Percentiles rank a stretch among this genome's conserved stretches.
These are phyloP conservation scores for Monopis laevigella DNA, from an alignment of 2,888 invertebrate genomes.

Conservation along the genomic window DNA sequence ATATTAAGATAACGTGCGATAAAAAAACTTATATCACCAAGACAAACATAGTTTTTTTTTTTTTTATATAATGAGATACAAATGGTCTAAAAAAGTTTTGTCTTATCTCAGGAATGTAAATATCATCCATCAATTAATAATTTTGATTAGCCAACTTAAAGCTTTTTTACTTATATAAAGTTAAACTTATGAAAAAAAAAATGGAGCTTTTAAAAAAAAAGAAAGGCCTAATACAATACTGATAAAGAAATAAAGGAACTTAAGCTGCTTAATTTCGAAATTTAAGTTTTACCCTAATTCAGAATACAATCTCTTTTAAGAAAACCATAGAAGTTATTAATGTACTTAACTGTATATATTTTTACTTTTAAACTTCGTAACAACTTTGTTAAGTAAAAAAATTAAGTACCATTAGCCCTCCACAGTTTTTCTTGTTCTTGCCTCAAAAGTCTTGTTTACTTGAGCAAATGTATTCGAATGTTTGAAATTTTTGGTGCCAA, in stretches of 20 bases:
- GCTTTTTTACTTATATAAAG: conserved; percentile 10
- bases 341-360: no score
- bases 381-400: no score
- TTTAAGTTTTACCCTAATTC: no score
- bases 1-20: not conserved
- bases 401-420: no score
- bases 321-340: no score
- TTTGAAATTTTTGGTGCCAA: conserved; percentile 39
- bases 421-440: no score
- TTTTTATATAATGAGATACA: no score
- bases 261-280: no score
- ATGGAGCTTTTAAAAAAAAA: conserved; percentile 17
- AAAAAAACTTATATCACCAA: not conserved
- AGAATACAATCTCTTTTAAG: no score
- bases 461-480: conserved; percentile 24
- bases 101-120: conserved; percentile 22
- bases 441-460: no score
- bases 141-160: conserved; percentile 11
- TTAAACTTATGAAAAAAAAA: conserved; percentile 8
- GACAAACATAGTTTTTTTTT: no score
- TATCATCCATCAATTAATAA: conserved; percentile 4
- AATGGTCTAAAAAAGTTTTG: conserved; percentile 25
- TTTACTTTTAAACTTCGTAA: no score
- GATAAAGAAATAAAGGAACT: conserved; percentile 21
- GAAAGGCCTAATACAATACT: conserved; percentile 22